Base-by-base conservation (phyloP, 2,113 vertebrate species). In the Romanogobio albipinnatus region DNA sequence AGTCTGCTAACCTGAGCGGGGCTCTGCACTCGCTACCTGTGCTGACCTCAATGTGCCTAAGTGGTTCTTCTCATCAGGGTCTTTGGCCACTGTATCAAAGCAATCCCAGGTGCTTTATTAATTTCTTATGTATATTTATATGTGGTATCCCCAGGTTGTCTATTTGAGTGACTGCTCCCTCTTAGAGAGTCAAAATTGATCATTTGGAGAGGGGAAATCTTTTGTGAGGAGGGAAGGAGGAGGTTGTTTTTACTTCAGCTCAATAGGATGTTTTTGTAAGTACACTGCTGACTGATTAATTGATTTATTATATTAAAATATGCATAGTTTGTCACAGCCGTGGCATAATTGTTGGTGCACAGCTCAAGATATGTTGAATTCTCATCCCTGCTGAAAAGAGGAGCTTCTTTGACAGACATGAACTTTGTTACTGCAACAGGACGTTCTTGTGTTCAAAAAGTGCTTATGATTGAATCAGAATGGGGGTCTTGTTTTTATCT, bases 1-100 rank as follows among this genome's bases (percentile, higher is more conserved):
- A 96, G 92, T 95, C 93, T 94, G 93, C 91, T 93, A 95, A 95
- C 95, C 95, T 95, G 94, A 94, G 94, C 91, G 90, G 91, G 91
- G 90, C 90, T 91, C 94, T 93, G 92, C 91, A 90, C 92, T 89
- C 89, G 91, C 91, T 91, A 90, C 94, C 87, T 94, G 94, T 92
- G 91, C 93, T 96, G 96, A 98, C 97, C 96, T 96, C 97, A 98
- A 97, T 98, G 97, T 97, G 96, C 97, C 97, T 98, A 98, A 99
- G 96, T 98, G 97, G 94, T 96, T 96, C 95, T 93, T 94, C 96
- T 97, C 95, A 97, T 97, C 96, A 96, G 95, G 95, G 95, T 95
- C 92, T n/a, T 64, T 87, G 87, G 88, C n/a, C 45, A 78, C 87
- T 87, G 84, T 85, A 89, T 86, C 66, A 83, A 88, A 81, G 62